Percentiles rank a stretch among this genome's conserved stretches.
Conservation (phyloP, 2,888 invertebrate genomes). For the Oxyteleia sp. region DNA sequence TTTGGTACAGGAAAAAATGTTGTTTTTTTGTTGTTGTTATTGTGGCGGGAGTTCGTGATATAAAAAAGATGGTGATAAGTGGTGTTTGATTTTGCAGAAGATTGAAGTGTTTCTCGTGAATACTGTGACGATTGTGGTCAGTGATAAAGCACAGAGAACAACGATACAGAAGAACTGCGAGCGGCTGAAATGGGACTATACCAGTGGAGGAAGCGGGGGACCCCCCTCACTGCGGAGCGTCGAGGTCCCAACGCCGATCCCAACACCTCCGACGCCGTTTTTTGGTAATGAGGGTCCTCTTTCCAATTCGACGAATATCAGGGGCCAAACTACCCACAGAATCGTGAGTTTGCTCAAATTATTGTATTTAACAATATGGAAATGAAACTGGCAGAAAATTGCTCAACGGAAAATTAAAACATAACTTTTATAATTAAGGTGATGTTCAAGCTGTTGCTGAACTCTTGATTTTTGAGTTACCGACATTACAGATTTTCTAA, state of each 20-base stretch:
- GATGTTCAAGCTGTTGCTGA: too few relatives aligned
- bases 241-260: conserved; percentile 84
- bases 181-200: conserved; percentile 84
- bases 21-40: too few relatives aligned
- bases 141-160: conserved; percentile 86
- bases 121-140: conserved; percentile 90
- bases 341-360: conserved; percentile 80
- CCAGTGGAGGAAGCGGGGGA: conserved; percentile 86
- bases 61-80: neutral
- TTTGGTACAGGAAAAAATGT: neutral
- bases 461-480: too few relatives aligned
- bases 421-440: too few relatives aligned
- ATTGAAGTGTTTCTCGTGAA: conserved; percentile 90
- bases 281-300: conserved; percentile 85
- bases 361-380: neutral
- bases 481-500: too few relatives aligned
- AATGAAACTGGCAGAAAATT: too few relatives aligned
- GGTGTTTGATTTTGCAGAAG: conserved; percentile 87
- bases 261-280: conserved; percentile 84
- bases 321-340: conserved; percentile 86
- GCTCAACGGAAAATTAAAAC: too few relatives aligned
- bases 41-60: too few relatives aligned
- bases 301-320: conserved; percentile 85
- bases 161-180: conserved; percentile 80
- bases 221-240: conserved; percentile 86